A percentile compares a stretch with the other conserved stretches of the same genome.
phyloP scores from a whole-genome alignment of 2,888 invertebrate species.

The Laothoe populi region DNA sequence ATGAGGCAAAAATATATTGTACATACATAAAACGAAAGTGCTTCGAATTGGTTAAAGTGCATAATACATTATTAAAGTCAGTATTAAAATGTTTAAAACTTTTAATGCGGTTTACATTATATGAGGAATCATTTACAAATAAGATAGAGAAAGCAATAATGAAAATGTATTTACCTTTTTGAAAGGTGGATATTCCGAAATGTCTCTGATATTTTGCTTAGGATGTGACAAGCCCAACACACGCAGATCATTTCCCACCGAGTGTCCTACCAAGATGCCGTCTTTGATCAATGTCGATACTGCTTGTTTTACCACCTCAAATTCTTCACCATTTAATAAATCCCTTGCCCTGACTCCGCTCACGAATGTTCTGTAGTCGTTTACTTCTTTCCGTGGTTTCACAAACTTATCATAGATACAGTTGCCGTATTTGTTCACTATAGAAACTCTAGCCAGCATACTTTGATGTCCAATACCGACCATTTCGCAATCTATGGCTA shows the following conservation, averaged over 20 bases:
- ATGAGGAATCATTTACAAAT: too few relatives aligned
- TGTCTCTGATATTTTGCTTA: constrained; percentile 90
- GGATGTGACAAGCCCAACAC: constrained; percentile 94
- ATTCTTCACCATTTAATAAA: constrained; percentile 87
- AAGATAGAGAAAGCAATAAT: too few relatives aligned
- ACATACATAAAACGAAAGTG: too few relatives aligned
- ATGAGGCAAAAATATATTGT: too few relatives aligned
- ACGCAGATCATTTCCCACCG: constrained; percentile 92
- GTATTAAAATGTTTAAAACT: too few relatives aligned
- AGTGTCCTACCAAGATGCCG: constrained; percentile 93
- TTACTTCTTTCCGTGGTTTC: constrained; percentile 88
- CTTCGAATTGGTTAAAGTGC: too few relatives aligned
- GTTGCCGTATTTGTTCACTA: constrained; percentile 93
- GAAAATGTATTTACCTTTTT: constrained; percentile 84
- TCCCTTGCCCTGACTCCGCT: constrained; percentile 93
- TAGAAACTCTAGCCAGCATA: constrained; percentile 94
- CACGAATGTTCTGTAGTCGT: constrained; percentile 93
- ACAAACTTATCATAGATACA: constrained; percentile 93
- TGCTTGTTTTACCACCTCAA: constrained; percentile 88
- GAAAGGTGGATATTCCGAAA: constrained; percentile 90
- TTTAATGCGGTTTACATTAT: too few relatives aligned
- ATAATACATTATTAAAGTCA: too few relatives aligned
- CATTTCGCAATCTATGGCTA: constrained; percentile 98
- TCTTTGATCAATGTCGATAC: constrained; percentile 90
- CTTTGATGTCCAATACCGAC: constrained; percentile 93